Conservation (phyloP, 1,140 invertebrate genomes). For the Druon quercuslanigerum region DNA sequence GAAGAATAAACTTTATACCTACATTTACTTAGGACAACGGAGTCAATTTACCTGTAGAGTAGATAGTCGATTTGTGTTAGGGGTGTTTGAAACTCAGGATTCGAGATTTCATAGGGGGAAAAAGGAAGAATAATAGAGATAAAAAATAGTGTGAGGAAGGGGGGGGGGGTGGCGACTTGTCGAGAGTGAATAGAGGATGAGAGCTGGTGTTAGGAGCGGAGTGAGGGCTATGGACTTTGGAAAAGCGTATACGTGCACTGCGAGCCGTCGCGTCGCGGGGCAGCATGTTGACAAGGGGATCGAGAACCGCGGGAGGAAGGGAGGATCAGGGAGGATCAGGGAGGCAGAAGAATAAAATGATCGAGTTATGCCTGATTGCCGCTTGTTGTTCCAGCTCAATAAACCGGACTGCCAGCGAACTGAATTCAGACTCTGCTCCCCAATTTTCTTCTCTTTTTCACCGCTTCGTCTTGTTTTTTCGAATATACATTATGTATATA, state of each 20-base stretch:
- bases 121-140: too few species aligned
- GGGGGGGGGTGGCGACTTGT: too few species aligned
- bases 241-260: conserved; percentile 21
- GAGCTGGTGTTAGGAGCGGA: conserved; percentile 27
- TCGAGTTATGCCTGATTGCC: conserved; percentile 71
- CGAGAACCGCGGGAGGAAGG: conserved; percentile 19
- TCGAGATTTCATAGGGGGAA: too few species aligned
- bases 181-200: background rate
- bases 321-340: conserved; percentile 50
- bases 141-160: too few species aligned
- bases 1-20: too few species aligned
- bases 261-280: conserved; percentile 33
- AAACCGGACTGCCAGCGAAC: conserved; percentile 62
- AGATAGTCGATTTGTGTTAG: too few species aligned
- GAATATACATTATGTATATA: background rate
- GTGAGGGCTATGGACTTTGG: too few species aligned
- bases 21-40: too few species aligned
- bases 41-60: too few species aligned
- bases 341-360: conserved; percentile 68
- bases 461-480: conserved; percentile 3
- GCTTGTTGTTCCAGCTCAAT: conserved; percentile 71
- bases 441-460: conserved; percentile 51
- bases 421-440: conserved; percentile 58
- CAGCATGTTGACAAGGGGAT: conserved; percentile 6
- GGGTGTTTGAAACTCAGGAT: too few species aligned